Base-by-base conservation (phyloP, 2,888 invertebrate species). In the Pteria penguin region DNA sequence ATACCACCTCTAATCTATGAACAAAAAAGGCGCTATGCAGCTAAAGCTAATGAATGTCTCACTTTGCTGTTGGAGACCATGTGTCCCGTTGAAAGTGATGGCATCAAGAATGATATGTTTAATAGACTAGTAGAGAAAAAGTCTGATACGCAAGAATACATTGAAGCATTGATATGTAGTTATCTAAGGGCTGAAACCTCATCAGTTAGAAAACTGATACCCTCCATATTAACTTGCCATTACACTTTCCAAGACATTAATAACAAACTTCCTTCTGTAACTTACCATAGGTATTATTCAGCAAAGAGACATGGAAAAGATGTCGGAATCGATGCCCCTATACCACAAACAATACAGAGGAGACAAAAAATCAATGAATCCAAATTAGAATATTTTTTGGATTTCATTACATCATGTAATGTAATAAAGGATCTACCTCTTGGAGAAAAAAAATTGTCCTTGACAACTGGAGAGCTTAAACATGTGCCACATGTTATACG, bases 351-450 rank as follows among this genome's bases (percentile, higher is more conserved):
- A n/a, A n/a, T n/a, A n/a, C n/a, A n/a, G n/a, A n/a, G n/a, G n/a
- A n/a, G n/a, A n/a, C n/a, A n/a, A n/a, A n/a, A n/a, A n/a, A n/a
- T n/a, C n/a, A n/a, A n/a, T n/a, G n/a, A n/a, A n/a, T 8, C 32
- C 8, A 32, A 33, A 22, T 45, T 63, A 24, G 63, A 63, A 33
- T 22, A 63, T 22, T 66, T 66, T 24, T 24, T 66, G 18, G 66
- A 66, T 27, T 66, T 66, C 26, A 66, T 66, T 5, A 66, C 66
- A n/a, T n/a, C n/a, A n/a, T n/a, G n/a, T n/a, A n/a, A n/a, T n/a
- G n/a, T n/a, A n/a, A n/a, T n/a, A n/a, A n/a, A n/a, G n/a, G n/a
- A n/a, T n/a, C n/a, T n/a, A n/a, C n/a, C n/a, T n/a, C n/a, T n/a
- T n/a, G n/a, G 70, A 5, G 45, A 61, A 24, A 60, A 36, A 22